Percentiles rank a stretch among this genome's conserved stretches.
These are phyloP conservation scores for Anhinga rufa DNA, from an alignment of 2,113 vertebrate species.

Conservation along the genomic window DNA sequence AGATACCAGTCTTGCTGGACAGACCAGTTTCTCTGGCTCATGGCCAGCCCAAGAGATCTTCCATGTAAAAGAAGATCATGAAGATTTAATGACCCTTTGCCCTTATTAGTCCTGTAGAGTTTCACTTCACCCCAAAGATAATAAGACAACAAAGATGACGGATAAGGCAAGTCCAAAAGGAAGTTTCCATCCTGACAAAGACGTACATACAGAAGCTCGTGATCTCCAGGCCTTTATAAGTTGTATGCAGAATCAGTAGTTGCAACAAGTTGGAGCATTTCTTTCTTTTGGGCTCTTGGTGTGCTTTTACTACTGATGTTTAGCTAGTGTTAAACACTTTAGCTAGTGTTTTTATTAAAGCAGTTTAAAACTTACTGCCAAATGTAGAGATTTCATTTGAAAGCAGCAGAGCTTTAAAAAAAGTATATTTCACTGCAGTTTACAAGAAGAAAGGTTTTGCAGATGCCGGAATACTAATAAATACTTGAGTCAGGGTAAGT, in stretches of 20 bases:
- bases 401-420: neutral
- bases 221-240: neutral
- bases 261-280: neutral
- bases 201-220: accelerated
- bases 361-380: neutral
- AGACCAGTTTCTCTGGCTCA: neutral
- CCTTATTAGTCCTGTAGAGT: neutral
- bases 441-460: neutral
- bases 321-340: neutral
- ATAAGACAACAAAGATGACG: neutral
- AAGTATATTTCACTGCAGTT: neutral
- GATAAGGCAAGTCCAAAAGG: neutral
- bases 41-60: neutral
- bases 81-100: neutral
- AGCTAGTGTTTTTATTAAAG: neutral
- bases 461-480: neutral
- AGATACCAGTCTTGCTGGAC: neutral
- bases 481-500: neutral
- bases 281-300: neutral
- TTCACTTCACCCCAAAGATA: neutral
- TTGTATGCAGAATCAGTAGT: neutral
- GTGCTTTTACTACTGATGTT: neutral
- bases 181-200: neutral
- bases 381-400: neutral
- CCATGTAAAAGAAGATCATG: neutral